phyloP scores from a whole-genome alignment of 2,888 invertebrate genomes.

The Chaitophorus viminalis region DNA sequence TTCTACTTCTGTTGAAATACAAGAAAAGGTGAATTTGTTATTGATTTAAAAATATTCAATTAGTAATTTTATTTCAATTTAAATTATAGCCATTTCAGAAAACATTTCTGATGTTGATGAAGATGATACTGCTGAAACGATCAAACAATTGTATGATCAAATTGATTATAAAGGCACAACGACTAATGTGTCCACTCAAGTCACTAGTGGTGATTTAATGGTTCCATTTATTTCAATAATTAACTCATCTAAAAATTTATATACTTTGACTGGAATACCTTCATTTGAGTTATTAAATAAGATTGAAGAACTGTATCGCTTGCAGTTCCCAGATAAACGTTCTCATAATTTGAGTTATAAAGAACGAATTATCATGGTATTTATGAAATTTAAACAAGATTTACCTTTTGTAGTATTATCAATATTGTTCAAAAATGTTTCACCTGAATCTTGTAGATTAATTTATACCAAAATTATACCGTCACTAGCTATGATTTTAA shows the following conservation, averaged over 20 bases:
- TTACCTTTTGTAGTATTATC: neutral
- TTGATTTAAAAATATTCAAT: neutral
- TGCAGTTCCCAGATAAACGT: neutral
- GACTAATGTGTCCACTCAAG: constrained; percentile 28
- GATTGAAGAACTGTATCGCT: neutral
- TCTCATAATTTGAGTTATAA: neutral
- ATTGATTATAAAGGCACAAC: neutral
- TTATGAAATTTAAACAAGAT: constrained; percentile 16
- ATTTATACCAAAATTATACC: no score
- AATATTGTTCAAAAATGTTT: constrained; percentile 11
- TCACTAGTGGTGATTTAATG: constrained; percentile 1
- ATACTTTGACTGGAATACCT: constrained; percentile 9
- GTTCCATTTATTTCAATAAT: constrained; percentile 5
- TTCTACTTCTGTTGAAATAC: neutral
- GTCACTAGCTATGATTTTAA: no score
- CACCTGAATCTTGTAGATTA: no score
- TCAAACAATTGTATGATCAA: neutral
- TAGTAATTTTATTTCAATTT: neutral
- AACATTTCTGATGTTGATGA: neutral
- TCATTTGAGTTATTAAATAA: constrained; percentile 11
- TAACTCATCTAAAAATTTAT: neutral
- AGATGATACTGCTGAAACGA: neutral
- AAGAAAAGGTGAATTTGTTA: neutral
- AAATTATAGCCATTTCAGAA: neutral
- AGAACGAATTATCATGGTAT: neutral